Base-by-base conservation (phyloP, 1,140 invertebrate genomes). In the Patella vulgata region DNA sequence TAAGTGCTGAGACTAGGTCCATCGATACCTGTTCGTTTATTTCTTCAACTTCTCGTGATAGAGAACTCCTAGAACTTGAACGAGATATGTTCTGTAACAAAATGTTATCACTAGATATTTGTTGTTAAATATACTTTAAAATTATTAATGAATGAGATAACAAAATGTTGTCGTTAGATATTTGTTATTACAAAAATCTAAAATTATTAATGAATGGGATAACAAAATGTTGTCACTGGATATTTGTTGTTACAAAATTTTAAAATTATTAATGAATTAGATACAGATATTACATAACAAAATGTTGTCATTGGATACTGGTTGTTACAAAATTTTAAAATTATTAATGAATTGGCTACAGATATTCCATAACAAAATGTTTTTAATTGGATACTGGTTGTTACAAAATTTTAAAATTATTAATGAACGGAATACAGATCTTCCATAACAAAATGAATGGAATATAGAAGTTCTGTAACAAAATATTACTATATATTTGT, bases 21-120 rank as follows among this genome's bases (percentile, higher is more conserved):
- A n/a, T n/a, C n/a, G n/a, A 71, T 73, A 76, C 71, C 67, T 76
- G 56, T 27, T 55, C 52, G 14, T 64, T 69, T 33, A 71, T 59
- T 19, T 66, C 64, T 21, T 74, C 69, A 19, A 76, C 67, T 56
- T 76, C 71, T 50, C 55, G 66, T 1, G 71, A 69, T 14, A 76
- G 50, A 30, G 74, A 76, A 57, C 74, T 74, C 47, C 65, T 33
- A 40, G 74, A 76, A 52, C 74, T 76, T 39, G 71, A 72, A 17
- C 74, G 56, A 47, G 74, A 76, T 47, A 71, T 59, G 69, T 75
- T 71, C 42, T 71, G 70, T 33, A 54, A 58, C 23, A 58, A 27
- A 25, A 9, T 33, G 9, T 17, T 19, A 9, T 44, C 25, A 14
- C 40, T n/a, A 28, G 21, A 30, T 39, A 27, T 47, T 11, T 25